Evolutionary conservation across 2,888 invertebrate genomes (phyloP), one percentile per base, ranked within the genome.

Genomic region (Luperina testacea): DNA sequence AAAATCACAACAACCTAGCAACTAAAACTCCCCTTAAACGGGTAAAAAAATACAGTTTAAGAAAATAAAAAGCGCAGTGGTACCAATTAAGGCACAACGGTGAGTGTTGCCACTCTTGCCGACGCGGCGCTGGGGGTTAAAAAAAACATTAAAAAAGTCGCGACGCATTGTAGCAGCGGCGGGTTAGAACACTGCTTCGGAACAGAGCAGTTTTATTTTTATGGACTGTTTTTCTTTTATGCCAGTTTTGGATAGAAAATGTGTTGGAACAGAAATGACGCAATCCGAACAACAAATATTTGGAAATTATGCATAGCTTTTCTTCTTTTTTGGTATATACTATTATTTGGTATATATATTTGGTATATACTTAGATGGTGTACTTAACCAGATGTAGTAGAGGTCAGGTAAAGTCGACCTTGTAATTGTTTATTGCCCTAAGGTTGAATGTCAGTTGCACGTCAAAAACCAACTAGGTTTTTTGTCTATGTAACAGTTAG

Each of bases 21-120:
- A 81, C 86, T 81, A 86, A 80, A 77, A 81, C 63, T 65, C 81
- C 78, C 69, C 72, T 74, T 78, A 78, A 81, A 76, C 38, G 64
- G 27, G 27, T 15, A 71, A 83, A 83, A 24, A 85, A 85, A 82
- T 82, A 88, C 83, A 84, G 77, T 81, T 81, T 73, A 85, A 80
- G 82, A 83, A 84, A 85, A 83, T 86, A 88, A 88, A 90, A 89
- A 88, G 81, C 84, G 82, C 88, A 85, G 76, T 82, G 83, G 75
- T 73, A 86, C 87, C 88, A 89, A 89, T 89, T 89, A 89, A 79
- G 80, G 87, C 64, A 88, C 87, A 89, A 86, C 87, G 85, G 81
- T 77, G 84, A 90, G 90, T 90, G 91, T 89, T 88, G 89, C 91
- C 89, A 90, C 87, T 87, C 86, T 78, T 74, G 27, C 45, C 63